Evolutionary conservation across 2,113 vertebrate genomes (phyloP).

Genomic region (Lasiurus borealis): DNA sequence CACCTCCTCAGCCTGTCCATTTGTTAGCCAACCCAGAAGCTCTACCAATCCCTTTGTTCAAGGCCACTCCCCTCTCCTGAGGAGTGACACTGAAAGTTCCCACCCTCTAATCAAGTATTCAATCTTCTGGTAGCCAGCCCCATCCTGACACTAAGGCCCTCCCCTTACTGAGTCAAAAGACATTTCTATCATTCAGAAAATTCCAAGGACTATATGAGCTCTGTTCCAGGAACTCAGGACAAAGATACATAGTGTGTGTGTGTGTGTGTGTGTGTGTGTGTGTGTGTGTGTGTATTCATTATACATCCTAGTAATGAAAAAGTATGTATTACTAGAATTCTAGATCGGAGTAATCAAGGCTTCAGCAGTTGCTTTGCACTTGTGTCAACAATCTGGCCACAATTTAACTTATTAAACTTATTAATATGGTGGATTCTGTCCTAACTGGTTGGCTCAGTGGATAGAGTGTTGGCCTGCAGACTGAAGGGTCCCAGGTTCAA

Average conservation of each 20-base stretch:
- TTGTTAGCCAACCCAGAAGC: neutral
- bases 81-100: neutral
- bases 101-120: neutral
- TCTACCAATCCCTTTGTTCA: neutral
- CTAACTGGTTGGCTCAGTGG: no score
- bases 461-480: no score
- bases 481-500: no score
- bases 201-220: neutral
- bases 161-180: neutral
- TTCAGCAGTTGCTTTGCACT: neutral
- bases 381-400: neutral
- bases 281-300: no score
- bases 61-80: neutral
- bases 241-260: neutral
- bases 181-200: neutral
- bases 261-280: no score
- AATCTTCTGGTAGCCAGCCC: neutral
- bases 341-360: neutral
- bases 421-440: neutral
- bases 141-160: neutral
- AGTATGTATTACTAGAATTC: neutral
- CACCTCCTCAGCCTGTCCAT: neutral
- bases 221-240: constrained; percentile 15
- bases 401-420: neutral
- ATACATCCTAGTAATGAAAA: neutral